These are phyloP conservation scores for Lophotriccus pileatus DNA, from an alignment of 2,797 vertebrate genomes.

Conservation along the genomic window DNA sequence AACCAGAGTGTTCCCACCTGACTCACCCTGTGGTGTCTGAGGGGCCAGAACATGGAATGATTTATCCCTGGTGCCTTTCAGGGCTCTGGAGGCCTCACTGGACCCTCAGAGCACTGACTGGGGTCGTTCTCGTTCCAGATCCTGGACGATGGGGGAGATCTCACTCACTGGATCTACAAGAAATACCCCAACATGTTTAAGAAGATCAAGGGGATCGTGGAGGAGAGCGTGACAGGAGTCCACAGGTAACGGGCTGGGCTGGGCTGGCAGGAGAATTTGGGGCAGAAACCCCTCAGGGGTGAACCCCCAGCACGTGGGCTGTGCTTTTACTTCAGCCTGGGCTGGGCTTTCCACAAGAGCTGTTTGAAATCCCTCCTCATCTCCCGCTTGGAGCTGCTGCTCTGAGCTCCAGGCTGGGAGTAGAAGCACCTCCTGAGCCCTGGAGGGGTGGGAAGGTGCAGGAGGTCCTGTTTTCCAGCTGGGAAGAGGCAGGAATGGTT, in stretches of 20 bases:
- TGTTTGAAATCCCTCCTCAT: neutral
- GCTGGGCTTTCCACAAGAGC: neutral
- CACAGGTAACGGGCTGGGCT: slow-evolving; percentile 82
- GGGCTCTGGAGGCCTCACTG: neutral
- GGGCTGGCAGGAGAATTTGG: accelerated
- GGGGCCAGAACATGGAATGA: neutral
- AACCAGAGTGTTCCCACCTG: neutral
- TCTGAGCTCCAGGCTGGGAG: accelerated
- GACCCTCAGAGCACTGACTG: neutral
- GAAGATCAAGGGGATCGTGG: slow-evolving; percentile 98
- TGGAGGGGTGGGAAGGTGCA: accelerated
- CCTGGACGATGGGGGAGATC: slow-evolving; percentile 93
- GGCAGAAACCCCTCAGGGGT: neutral
- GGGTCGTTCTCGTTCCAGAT: slow-evolving; percentile 78
- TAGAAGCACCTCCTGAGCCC: neutral
- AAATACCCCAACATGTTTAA: slow-evolving; percentile 99
- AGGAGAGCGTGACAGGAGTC: slow-evolving; percentile 97
- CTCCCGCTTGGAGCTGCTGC: neutral
- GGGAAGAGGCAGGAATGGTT: neutral
- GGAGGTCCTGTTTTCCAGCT: neutral
- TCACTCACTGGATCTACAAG: slow-evolving; percentile 99
- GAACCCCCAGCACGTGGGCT: neutral
- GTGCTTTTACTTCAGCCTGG: neutral
- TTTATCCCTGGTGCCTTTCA: neutral
- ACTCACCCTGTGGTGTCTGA: neutral